phyloP scores from a whole-genome alignment of 2,888 invertebrate genomes.

The Pogonocherus hispidulus region DNA sequence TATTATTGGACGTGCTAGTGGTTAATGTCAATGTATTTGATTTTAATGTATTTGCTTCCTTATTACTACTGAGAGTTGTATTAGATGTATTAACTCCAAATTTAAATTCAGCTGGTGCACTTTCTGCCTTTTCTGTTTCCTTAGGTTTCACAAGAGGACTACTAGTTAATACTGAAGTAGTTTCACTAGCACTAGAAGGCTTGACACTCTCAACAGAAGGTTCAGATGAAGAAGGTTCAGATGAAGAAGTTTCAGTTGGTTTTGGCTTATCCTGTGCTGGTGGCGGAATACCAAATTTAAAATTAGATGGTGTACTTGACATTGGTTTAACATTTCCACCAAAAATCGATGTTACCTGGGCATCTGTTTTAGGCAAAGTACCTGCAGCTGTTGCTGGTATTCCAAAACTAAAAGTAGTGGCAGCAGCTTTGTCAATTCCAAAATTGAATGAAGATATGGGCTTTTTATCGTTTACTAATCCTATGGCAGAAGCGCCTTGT shows the following conservation, averaged over 20 bases:
- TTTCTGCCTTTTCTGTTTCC: constrained; percentile 47
- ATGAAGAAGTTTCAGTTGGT: constrained; percentile 1
- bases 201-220: background rate
- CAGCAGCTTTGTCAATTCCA: constrained; percentile 69
- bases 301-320: constrained; percentile 36
- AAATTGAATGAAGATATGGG: constrained; percentile 67
- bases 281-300: constrained; percentile 44
- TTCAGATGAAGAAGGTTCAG: constrained; percentile 9
- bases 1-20: constrained; percentile 1
- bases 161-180: constrained; percentile 14
- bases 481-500: constrained; percentile 10
- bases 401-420: constrained; percentile 66
- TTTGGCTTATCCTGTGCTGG: constrained; percentile 5
- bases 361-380: constrained; percentile 32
- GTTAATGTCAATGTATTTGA: background rate
- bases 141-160: constrained; percentile 49
- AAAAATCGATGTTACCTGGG: constrained; percentile 48
- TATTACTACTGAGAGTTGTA: background rate
- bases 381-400: constrained; percentile 47
- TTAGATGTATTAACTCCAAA: constrained; percentile 38
- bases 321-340: constrained; percentile 45
- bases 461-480: constrained; percentile 49
- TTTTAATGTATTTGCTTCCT: constrained; percentile 14
- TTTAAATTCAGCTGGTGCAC: constrained; percentile 40
- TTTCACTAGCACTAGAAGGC: background rate